Base-by-base conservation (phyloP, 2,113 vertebrate genomes). In the Suricata suricatta region DNA sequence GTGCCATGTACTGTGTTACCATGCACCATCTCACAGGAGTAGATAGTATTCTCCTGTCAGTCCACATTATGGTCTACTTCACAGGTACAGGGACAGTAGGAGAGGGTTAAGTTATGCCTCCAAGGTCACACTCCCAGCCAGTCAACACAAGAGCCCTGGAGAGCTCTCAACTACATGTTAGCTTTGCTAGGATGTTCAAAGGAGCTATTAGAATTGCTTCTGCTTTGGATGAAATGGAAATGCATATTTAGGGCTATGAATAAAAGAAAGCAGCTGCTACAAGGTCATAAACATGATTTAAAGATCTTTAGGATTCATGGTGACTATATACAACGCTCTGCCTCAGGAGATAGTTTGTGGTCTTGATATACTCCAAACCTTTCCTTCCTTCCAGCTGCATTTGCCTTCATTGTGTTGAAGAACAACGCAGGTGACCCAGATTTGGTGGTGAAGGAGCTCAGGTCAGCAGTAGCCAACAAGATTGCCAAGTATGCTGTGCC, bases 401-500 rank as follows among this genome's bases (percentile, higher is more conserved):
- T 99, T 98, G 99, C 99, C 90, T 99, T 99, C 91, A 76, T 99
- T 72, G 99, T 99, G 84, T 35, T 99, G 89, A 99, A 99, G 97
- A 99, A 99, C 1, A 95, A 97, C 0, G 29, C 50, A 3, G 23
- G 79, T 69, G 31, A 93, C 8, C 19, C 0, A 33, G 98, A 99
- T 3, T 16, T 1, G 1, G 88, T 99, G 93, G 95, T 99, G 57
- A 98, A 99, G 77, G 99, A 99, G 76, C 99, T 99, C 87, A 99
- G 97, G 98, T 77, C 77, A 0, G 98, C 99, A 14, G 99, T 99
- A 80, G 98, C 99, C 80, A 98, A 98, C 38, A 99, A 99, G 97
- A 99, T 99, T 13, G 99, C 99, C 95, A 99, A 99, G 91, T 99
- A 99, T 0, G 99, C 99, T 0, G 98, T 99, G 69, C 99, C 99